Conservation (phyloP, 2,888 invertebrate genomes). For the Bursaphelenchus okinawaensis region DNA sequence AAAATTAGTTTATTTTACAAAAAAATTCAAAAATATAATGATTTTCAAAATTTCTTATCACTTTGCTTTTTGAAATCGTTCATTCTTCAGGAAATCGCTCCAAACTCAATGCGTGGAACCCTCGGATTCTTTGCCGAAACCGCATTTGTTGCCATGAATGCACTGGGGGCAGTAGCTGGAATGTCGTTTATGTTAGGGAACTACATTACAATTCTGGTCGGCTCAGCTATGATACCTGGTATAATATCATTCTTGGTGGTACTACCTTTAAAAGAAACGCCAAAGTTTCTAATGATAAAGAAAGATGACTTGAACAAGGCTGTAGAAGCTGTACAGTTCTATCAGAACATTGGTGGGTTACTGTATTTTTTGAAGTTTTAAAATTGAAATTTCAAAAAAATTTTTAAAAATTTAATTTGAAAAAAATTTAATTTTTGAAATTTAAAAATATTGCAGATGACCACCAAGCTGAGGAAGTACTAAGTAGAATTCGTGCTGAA, state of each 20-base stretch:
- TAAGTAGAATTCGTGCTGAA: not conserved
- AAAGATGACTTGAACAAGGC: slow-evolving; percentile 37
- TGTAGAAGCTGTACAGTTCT: slow-evolving; percentile 37
- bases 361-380: no score
- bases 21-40: not conserved
- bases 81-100: slow-evolving; percentile 40
- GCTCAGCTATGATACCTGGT: slow-evolving; percentile 41
- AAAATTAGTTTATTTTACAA: not conserved
- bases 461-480: not conserved
- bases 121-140: slow-evolving; percentile 53
- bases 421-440: no score
- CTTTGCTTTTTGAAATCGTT: not conserved
- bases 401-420: no score
- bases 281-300: slow-evolving; percentile 42
- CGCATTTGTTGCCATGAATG: slow-evolving; percentile 48
- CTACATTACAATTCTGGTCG: slow-evolving; percentile 35
- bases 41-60: not conserved
- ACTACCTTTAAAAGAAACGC: slow-evolving; percentile 45
- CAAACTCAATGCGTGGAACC: slow-evolving; percentile 38
- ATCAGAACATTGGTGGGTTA: slow-evolving; percentile 31
- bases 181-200: slow-evolving; percentile 43
- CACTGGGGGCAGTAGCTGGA: slow-evolving; percentile 43
- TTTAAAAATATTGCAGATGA: not conserved
- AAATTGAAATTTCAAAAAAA: no score
- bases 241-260: slow-evolving; percentile 34